Conservation (phyloP, 2,797 vertebrate genomes). For the Spea hammondii region DNA sequence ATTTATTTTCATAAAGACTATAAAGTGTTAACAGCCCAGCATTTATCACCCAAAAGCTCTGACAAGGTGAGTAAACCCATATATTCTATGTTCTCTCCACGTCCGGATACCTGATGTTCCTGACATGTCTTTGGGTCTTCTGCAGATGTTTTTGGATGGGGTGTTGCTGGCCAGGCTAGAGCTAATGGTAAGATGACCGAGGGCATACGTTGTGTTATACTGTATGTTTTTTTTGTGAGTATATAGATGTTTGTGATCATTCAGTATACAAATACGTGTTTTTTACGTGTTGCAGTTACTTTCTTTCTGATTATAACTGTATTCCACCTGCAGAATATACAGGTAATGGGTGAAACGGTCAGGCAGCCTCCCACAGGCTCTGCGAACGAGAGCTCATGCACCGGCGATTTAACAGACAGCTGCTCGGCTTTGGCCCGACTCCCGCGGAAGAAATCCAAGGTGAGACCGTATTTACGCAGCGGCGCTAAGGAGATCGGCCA, state of each 20-base stretch:
- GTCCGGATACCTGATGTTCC: background rate
- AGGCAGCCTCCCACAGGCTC: slow-evolving; percentile 51
- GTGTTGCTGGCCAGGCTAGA: slow-evolving; percentile 74
- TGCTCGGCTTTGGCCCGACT: slow-evolving; percentile 66
- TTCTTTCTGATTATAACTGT: background rate
- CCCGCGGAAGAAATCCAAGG: slow-evolving; percentile 77
- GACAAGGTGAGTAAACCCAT: slow-evolving; percentile 71
- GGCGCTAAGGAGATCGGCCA: too few relatives aligned
- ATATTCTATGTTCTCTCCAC: background rate
- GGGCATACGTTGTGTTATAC: too few relatives aligned
- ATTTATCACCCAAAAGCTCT: slow-evolving; percentile 80
- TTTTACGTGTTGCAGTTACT: background rate
- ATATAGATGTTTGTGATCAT: too few relatives aligned
- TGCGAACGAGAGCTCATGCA: slow-evolving; percentile 80
- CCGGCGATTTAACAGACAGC: slow-evolving; percentile 86
- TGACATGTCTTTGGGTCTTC: slow-evolving; percentile 32
- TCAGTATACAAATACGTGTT: too few relatives aligned
- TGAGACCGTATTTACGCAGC: slow-evolving; percentile 46
- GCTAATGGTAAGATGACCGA: slow-evolving; percentile 72
- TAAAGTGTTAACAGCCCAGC: slow-evolving; percentile 68
- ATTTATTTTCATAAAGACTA: slow-evolving; percentile 85
- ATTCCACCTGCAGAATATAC: slow-evolving; percentile 60
- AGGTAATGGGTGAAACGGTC: slow-evolving; percentile 50
- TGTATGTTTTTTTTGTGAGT: too few relatives aligned
- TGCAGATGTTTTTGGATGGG: slow-evolving; percentile 85